phyloP scores from a whole-genome alignment of 1,140 invertebrate genomes.

The Drosophila quadrilineata region DNA sequence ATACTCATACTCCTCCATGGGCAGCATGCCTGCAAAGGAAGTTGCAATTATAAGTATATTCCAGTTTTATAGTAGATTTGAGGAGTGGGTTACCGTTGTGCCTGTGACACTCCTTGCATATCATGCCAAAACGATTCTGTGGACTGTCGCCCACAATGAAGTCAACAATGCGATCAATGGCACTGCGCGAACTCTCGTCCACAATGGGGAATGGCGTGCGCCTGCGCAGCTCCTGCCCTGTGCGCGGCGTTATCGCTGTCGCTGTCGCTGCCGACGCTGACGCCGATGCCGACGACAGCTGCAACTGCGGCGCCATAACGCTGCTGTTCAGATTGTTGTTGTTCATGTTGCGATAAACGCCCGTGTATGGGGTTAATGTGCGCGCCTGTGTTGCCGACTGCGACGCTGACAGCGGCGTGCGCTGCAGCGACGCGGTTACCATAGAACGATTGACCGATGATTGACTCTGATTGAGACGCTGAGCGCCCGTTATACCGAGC shows the following conservation, averaged over 20 bases:
- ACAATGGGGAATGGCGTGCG: constrained; percentile 77
- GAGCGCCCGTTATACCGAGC: constrained; percentile 1
- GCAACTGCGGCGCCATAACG: constrained; percentile 53
- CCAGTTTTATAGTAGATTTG: not conserved
- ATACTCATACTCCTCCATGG: constrained; percentile 98
- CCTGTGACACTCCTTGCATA: constrained; percentile 93
- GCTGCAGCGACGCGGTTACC: constrained; percentile 1
- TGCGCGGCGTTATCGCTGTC: constrained; percentile 31
- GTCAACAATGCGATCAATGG: constrained; percentile 94
- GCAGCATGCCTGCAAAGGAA: constrained; percentile 89
- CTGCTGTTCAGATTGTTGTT: constrained; percentile 81
- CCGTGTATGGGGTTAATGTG: constrained; percentile 73
- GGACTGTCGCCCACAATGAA: constrained; percentile 97
- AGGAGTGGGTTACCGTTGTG: constrained; percentile 89
- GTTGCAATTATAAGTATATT: not conserved
- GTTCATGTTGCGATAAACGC: constrained; percentile 82
- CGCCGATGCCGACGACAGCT: constrained; percentile 36
- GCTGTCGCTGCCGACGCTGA: too few relatives aligned
- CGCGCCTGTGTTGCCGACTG: constrained; percentile 55
- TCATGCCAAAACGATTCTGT: constrained; percentile 95
- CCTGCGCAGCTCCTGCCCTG: constrained; percentile 67
- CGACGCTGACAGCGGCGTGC: constrained; percentile 36
- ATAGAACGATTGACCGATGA: constrained; percentile 25
- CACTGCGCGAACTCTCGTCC: constrained; percentile 83
- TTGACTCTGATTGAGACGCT: not conserved